Percentiles rank a stretch among this genome's conserved stretches.
Evolutionary conservation across 2,797 vertebrate genomes (phyloP).

Genomic region (Gorsachius magnificus): DNA sequence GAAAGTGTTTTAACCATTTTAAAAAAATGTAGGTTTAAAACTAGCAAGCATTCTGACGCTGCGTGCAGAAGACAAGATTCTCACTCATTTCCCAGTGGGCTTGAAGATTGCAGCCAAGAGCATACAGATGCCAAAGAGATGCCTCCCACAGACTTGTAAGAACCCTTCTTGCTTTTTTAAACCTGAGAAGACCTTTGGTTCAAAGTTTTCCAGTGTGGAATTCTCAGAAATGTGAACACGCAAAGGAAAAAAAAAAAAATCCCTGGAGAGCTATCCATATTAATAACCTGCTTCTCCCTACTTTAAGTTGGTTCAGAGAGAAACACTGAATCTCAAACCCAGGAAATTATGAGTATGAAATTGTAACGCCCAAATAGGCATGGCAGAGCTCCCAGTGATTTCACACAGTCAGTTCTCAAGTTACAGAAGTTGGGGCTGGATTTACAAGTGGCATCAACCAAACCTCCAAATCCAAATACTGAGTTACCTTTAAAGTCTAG

Average conservation of each 20-base stretch:
- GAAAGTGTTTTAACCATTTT: background rate
- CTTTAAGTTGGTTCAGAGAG: background rate
- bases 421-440: conserved; percentile 9
- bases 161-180: conserved; percentile 42
- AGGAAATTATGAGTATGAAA: conserved; percentile 36
- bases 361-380: conserved; percentile 27
- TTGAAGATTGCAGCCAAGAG: conserved; percentile 6
- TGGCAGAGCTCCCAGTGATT: conserved; percentile 53
- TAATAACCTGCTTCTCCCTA: background rate
- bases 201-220: background rate
- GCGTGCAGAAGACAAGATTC: background rate
- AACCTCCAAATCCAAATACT: background rate
- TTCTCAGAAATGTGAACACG: conserved; percentile 44
- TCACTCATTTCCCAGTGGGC: background rate
- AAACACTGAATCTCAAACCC: background rate
- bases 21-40: background rate
- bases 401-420: conserved; percentile 7
- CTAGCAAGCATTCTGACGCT: background rate
- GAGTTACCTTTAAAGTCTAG: background rate
- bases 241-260: background rate
- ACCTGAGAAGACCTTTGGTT: conserved; percentile 16
- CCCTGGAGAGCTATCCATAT: conserved; percentile 27
- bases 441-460: conserved; percentile 22
- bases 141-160: conserved; percentile 32
- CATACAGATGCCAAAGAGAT: background rate